Percentiles rank a stretch among this genome's conserved stretches.
These are phyloP conservation scores for Melozone crissalis DNA, from an alignment of 2,113 vertebrate species.

Conservation along the genomic window DNA sequence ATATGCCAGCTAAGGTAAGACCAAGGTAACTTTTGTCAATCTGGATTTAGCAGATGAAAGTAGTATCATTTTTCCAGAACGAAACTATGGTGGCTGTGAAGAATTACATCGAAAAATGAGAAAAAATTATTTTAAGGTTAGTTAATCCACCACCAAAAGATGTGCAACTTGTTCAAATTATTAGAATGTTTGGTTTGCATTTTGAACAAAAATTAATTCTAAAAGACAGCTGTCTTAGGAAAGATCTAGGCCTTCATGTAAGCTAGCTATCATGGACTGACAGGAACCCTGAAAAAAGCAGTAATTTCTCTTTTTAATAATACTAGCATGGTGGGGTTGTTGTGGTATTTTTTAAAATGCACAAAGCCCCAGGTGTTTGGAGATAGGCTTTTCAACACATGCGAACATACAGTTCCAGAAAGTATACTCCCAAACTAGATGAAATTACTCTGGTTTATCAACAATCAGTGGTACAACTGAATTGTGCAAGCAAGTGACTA, in stretches of 20 bases:
- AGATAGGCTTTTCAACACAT: background rate
- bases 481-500: background rate
- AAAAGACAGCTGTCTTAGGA: background rate
- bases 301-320: background rate
- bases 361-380: background rate
- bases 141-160: background rate
- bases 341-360: background rate
- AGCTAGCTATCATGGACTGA: background rate
- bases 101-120: fast-evolving
- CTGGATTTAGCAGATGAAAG: background rate
- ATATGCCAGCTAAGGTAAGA: background rate
- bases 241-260: background rate
- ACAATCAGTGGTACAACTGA: background rate
- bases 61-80: background rate
- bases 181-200: background rate
- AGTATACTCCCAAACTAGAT: background rate
- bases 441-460: background rate
- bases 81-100: background rate
- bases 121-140: background rate
- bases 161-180: background rate
- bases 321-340: background rate
- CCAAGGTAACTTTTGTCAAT: background rate
- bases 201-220: background rate
- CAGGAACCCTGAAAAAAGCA: background rate
- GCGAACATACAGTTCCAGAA: background rate